A percentile compares a stretch with the other conserved stretches of the same genome.
These are phyloP conservation scores for Montipora efflorescens DNA, from an alignment of 64 coral and sea anemone genomes.

Conservation along the genomic window DNA sequence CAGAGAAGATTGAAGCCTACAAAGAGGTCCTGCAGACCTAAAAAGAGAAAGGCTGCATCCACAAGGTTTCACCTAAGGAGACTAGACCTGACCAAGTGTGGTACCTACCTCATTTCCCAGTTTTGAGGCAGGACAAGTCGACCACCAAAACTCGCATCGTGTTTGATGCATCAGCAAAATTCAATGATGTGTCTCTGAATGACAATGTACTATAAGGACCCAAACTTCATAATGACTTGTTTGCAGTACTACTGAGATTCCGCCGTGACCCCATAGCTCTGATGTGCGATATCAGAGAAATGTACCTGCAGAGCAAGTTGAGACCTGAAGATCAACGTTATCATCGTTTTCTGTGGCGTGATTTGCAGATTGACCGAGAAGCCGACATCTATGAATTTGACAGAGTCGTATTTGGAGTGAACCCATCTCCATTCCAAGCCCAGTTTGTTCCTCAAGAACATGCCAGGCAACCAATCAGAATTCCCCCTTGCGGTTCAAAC, in stretches of 20 bases:
- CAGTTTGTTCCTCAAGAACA: constrained; percentile 35
- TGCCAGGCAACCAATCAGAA: constrained; percentile 37
- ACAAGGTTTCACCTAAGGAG: background rate
- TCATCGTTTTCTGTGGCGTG: constrained; percentile 33
- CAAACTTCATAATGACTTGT: constrained; percentile 62
- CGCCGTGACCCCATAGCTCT: too few species aligned
- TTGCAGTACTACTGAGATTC: constrained; percentile 1
- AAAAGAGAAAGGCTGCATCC: too few species aligned
- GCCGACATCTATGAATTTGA: background rate
- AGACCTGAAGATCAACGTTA: constrained; percentile 39
- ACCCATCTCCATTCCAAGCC: constrained; percentile 44
- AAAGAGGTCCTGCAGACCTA: background rate
- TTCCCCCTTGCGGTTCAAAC: background rate
- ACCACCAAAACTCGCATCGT: background rate
- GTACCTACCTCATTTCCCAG: background rate
- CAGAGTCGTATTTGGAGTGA: background rate
- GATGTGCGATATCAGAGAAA: background rate
- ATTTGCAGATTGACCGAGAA: background rate
- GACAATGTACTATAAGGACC: constrained; percentile 48
- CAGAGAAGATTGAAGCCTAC: background rate
- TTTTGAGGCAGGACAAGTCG: background rate
- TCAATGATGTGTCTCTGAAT: constrained; percentile 22
- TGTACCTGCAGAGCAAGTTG: constrained; percentile 38
- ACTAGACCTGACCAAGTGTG: background rate
- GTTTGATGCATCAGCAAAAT: background rate